Percentiles rank a stretch among this genome's conserved stretches.
These are phyloP conservation scores for Anser cygnoides DNA, from an alignment of 2,113 vertebrate species.

Conservation along the genomic window DNA sequence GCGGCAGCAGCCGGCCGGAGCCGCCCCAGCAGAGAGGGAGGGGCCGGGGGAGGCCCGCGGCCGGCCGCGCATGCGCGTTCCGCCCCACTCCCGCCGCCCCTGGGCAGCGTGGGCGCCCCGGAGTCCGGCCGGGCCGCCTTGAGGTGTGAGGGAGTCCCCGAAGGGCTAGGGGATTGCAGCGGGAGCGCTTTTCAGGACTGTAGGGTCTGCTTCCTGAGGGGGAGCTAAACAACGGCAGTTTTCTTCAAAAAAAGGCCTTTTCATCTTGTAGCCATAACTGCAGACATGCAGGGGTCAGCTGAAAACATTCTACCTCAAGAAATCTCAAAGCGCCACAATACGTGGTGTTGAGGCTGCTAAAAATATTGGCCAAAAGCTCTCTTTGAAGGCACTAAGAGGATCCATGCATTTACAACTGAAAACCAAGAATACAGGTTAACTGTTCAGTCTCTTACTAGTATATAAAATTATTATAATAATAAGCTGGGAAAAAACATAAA, in stretches of 20 bases:
- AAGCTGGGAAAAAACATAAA: neutral
- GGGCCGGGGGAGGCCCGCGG: neutral
- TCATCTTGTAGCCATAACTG: neutral
- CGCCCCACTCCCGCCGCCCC: neutral
- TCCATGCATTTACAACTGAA: neutral
- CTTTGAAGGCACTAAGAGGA: neutral
- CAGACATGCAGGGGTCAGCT: neutral
- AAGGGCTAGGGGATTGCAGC: neutral
- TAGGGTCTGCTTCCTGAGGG: neutral
- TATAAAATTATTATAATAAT: neutral
- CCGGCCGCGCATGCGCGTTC: slow-evolving; percentile 38
- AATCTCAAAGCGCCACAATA: neutral
- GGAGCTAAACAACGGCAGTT: neutral
- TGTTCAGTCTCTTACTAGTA: neutral
- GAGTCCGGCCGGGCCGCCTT: no score
- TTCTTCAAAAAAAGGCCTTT: neutral
- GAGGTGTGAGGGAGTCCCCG: no score
- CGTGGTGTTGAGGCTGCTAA: neutral
- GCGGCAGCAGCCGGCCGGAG: neutral
- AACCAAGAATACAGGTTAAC: neutral
- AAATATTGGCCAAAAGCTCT: neutral
- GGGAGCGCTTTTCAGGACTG: neutral
- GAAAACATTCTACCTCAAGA: neutral
- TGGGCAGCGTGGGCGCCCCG: no score
- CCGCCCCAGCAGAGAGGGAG: neutral